A percentile compares a stretch with the other conserved stretches of the same genome.
phyloP scores from a whole-genome alignment of 2,113 vertebrate genomes.

The Poeciliopsis prolifica region DNA sequence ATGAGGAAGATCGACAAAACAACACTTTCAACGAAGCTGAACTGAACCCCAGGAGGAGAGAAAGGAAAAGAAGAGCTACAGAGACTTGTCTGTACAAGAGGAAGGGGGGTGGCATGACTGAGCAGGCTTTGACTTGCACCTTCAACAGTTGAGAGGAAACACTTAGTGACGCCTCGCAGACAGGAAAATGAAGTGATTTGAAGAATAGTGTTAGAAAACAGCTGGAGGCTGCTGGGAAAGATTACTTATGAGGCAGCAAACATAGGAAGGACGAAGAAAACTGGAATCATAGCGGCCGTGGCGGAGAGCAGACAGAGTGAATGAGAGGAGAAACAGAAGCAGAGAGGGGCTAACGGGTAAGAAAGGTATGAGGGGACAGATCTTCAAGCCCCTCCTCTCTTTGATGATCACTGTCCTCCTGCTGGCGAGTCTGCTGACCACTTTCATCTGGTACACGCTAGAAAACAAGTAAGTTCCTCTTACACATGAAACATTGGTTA shows the following conservation, averaged over 20 bases:
- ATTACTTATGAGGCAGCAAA: not conserved
- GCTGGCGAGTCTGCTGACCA: constrained; percentile 59
- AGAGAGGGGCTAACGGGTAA: not conserved
- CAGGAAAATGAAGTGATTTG: constrained; percentile 25
- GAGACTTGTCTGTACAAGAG: constrained; percentile 29
- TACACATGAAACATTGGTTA: not conserved
- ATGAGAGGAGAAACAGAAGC: not conserved
- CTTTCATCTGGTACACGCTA: constrained; percentile 55
- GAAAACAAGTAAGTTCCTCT: constrained; percentile 57
- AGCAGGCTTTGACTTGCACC: constrained; percentile 2
- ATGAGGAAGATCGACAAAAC: not conserved
- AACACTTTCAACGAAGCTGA: not conserved
- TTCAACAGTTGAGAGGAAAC: not conserved
- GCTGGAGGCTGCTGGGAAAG: constrained; percentile 8
- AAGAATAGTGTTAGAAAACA: not conserved
- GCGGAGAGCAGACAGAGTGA: constrained; percentile 8
- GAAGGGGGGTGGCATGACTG: not conserved
- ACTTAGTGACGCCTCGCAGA: constrained; percentile 9
- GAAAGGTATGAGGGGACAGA: constrained; percentile 58
- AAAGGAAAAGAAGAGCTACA: not conserved
- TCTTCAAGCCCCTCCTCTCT: constrained; percentile 43
- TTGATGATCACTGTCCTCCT: constrained; percentile 50
- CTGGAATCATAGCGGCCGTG: not conserved
- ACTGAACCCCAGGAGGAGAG: constrained; percentile 6
- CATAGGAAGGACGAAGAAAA: not conserved